These are phyloP conservation scores for Cylindroiulus punctatus DNA, from an alignment of 2,888 invertebrate species.

Conservation along the genomic window DNA sequence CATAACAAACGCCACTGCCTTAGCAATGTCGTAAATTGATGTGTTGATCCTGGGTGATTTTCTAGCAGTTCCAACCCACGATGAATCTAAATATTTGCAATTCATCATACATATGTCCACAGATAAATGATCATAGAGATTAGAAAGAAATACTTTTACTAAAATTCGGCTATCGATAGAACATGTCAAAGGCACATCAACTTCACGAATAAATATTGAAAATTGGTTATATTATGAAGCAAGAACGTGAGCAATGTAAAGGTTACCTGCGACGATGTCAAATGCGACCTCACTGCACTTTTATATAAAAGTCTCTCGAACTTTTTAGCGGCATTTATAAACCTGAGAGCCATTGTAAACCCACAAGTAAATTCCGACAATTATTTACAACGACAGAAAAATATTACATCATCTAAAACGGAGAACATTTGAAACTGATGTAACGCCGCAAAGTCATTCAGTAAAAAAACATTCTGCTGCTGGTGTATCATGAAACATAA, in stretches of 20 bases:
- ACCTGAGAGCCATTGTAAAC: conserved; percentile 50
- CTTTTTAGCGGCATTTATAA: conserved; percentile 53
- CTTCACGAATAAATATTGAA: too few relatives aligned
- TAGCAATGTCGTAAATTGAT: conserved; percentile 67
- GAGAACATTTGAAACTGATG: conserved; percentile 28
- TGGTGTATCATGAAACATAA: background rate
- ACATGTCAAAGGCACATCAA: too few relatives aligned
- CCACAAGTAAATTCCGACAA: background rate
- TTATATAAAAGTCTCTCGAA: conserved; percentile 55
- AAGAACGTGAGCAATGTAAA: background rate
- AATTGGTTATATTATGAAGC: too few relatives aligned
- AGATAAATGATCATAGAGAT: too few relatives aligned
- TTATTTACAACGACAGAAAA: background rate
- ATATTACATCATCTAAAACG: background rate
- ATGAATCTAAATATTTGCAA: conserved; percentile 50
- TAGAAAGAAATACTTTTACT: too few relatives aligned
- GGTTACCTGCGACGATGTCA: conserved; percentile 35
- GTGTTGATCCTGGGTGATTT: conserved; percentile 34
- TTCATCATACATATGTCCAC: background rate
- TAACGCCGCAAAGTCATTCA: background rate
- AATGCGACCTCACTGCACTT: background rate
- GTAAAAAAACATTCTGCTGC: background rate
- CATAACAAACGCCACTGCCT: conserved; percentile 75
- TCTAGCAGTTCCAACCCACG: conserved; percentile 49
- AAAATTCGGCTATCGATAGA: too few relatives aligned